Evolutionary conservation across 2,113 vertebrate genomes (phyloP), one percentile per base, ranked within the genome.

Genomic region (Odontesthes bonariensis): DNA sequence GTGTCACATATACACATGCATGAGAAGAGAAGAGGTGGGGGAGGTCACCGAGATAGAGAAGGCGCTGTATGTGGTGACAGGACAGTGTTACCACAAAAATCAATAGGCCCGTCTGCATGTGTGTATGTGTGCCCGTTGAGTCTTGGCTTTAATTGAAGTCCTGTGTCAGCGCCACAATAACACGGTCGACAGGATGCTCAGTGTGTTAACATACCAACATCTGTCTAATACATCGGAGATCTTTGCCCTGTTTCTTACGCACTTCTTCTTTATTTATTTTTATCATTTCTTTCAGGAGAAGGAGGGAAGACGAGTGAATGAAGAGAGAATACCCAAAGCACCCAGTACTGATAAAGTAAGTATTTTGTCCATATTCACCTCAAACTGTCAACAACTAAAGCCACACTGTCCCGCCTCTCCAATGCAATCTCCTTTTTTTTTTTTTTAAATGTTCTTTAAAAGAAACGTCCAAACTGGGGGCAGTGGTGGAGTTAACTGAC

Each of bases 1-100:
- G 85, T 86, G 88, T 89, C 70, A 78, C 84, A 87, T 88, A 90
- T 87, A 88, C 89, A 90, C 79, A 91, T 86, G 87, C 87, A 84
- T 83, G 78, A 72, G 69, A 78, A 64, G 40, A 56, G 57, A 52
- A 53, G 61, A 31, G 69, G 17, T 19, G 55, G 35, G 23, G 44
- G 27, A 33, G 79, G 85, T 79, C 77, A 82, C 49, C 31, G 73
- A 78, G 69, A 62, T 76, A 71, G 73, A 70, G 60, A 71, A 11
- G 46, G 10, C 64, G 40, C 77, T 78, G 75, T 83, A 79, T 75
- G 84, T 58, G 62, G 86, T 86, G 87, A 91, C 87, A 87, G 81
- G 78, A 87, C 78, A 72, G 86, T 49, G 80, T 83, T 90, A 82
- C 84, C 70, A 78, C 85, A 82, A 80, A 89, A 90, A 91, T 92